These are phyloP conservation scores for Crioceris asparagi DNA, from an alignment of 2,888 invertebrate genomes.

Conservation along the genomic window DNA sequence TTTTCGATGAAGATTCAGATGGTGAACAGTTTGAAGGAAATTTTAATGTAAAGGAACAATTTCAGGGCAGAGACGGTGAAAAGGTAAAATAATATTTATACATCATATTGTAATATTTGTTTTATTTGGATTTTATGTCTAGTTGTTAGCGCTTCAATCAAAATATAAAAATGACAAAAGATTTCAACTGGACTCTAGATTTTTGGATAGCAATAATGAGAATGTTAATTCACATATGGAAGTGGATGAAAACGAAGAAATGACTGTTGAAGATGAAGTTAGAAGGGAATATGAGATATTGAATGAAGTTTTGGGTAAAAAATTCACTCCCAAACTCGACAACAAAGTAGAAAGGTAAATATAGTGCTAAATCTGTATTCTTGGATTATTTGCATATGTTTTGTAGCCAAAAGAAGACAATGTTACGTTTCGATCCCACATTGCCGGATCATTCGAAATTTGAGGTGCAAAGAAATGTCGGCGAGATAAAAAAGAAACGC, in stretches of 20 bases:
- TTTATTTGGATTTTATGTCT: no score
- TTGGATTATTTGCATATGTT: neutral
- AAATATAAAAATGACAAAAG: conserved; percentile 65
- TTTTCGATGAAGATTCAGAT: conserved; percentile 32
- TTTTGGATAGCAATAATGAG: conserved; percentile 48
- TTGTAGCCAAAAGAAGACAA: conserved; percentile 28
- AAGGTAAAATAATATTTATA: conserved; percentile 38
- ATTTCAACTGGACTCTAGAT: conserved; percentile 64
- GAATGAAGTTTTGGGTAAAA: conserved; percentile 36
- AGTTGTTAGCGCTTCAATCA: conserved; percentile 62
- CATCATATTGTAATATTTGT: conserved; percentile 5
- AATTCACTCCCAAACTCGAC: conserved; percentile 15
- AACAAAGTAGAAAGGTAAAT: conserved; percentile 12
- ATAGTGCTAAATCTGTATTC: neutral
- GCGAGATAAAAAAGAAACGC: conserved; percentile 10
- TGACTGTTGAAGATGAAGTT: conserved; percentile 28
- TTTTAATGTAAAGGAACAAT: conserved; percentile 54
- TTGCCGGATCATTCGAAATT: conserved; percentile 55
- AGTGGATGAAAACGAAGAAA: conserved; percentile 22
- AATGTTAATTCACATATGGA: conserved; percentile 27
- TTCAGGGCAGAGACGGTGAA: conserved; percentile 53
- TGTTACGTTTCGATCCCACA: conserved; percentile 57
- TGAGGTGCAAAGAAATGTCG: conserved; percentile 36
- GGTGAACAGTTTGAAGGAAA: conserved; percentile 38
- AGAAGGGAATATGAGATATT: conserved; percentile 41